Evolutionary conservation across 2,888 invertebrate species (phyloP).

Genomic region (Orchesellides sinensis): DNA sequence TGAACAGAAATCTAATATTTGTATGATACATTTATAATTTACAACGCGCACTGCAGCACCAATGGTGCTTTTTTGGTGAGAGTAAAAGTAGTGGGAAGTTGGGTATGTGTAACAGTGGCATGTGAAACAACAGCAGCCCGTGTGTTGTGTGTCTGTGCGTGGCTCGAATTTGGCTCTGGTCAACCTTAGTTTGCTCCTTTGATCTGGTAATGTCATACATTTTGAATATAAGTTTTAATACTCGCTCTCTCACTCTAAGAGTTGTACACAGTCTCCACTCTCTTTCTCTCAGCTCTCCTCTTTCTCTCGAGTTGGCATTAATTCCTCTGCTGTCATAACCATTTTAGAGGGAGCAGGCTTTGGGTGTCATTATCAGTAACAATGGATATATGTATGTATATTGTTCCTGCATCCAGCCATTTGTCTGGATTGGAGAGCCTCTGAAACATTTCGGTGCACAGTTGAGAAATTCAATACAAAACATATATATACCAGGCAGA

Average conservation of each 20-base stretch:
- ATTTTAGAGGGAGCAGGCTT: slow-evolving; percentile 44
- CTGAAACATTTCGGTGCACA: too few relatives aligned
- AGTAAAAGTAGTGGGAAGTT: slow-evolving; percentile 15
- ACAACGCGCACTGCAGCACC: slow-evolving; percentile 63
- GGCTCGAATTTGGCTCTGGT: slow-evolving; percentile 59
- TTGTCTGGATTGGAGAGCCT: not conserved
- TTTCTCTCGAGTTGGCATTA: slow-evolving; percentile 63
- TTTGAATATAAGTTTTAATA: slow-evolving; percentile 48
- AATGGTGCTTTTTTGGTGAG: slow-evolving; percentile 6
- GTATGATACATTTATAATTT: slow-evolving; percentile 66
- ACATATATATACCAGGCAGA: too few relatives aligned
- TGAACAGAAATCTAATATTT: slow-evolving; percentile 66
- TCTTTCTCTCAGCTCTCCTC: slow-evolving; percentile 39
- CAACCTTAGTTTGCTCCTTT: slow-evolving; percentile 59
- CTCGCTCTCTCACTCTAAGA: not conserved
- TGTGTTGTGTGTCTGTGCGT: not conserved
- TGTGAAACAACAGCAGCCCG: not conserved
- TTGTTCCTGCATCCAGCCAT: not conserved
- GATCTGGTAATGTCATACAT: slow-evolving; percentile 67
- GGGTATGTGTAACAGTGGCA: not conserved
- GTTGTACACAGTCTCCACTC: not conserved
- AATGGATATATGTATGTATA: not conserved
- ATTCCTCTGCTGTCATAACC: slow-evolving; percentile 66
- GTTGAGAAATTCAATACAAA: too few relatives aligned
- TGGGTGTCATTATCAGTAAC: not conserved